Evolutionary conservation across 2,113 vertebrate species (phyloP).

Genomic region (Hippolais icterina): DNA sequence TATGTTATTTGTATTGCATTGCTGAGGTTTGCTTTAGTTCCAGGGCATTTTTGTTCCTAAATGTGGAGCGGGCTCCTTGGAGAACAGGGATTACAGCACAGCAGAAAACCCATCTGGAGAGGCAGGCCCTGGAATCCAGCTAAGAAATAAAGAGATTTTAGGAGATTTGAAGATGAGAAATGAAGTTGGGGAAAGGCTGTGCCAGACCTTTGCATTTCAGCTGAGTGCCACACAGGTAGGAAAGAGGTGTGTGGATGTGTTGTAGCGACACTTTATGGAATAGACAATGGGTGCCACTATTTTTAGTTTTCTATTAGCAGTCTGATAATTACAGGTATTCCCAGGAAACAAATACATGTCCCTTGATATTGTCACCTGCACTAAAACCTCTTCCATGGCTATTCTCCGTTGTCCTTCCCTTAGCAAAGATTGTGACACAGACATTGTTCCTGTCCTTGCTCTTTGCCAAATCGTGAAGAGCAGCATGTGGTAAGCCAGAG

Average conservation of each 20-base stretch:
- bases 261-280: background rate
- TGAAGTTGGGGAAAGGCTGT: background rate
- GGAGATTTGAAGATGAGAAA: background rate
- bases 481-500: fast-evolving
- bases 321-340: background rate
- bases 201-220: background rate
- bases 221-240: fast-evolving
- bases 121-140: background rate
- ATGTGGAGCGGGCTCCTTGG: fast-evolving
- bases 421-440: background rate
- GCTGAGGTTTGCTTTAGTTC: background rate
- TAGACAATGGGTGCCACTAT: background rate
- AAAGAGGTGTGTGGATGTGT: background rate
- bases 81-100: background rate
- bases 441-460: background rate
- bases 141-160: background rate
- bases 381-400: background rate
- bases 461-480: background rate
- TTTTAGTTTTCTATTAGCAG: background rate
- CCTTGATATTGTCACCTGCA: background rate
- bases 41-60: background rate
- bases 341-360: background rate
- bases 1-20: background rate
- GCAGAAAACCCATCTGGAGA: background rate
- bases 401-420: background rate